Evolutionary conservation across 2,797 vertebrate genomes (phyloP).

Genomic region (Moxostoma hubbsi): DNA sequence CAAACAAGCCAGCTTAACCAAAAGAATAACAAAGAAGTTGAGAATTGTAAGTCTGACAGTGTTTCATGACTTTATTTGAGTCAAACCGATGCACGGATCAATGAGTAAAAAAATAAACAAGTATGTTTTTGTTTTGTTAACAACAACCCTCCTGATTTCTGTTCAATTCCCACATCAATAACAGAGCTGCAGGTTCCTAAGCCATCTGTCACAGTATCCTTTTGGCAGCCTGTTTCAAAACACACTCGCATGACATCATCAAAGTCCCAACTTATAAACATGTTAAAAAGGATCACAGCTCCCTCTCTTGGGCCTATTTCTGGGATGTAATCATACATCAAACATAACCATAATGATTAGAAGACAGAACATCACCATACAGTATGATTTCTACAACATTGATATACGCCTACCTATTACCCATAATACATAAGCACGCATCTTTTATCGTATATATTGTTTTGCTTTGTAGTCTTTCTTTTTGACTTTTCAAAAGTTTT

Average conservation of each 20-base stretch:
- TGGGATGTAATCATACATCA: constrained; percentile 5
- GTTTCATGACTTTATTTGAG: background rate
- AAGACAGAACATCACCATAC: background rate
- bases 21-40: too few relatives aligned
- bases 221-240: constrained; percentile 22
- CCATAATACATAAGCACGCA: too few relatives aligned
- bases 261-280: background rate
- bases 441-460: too few relatives aligned
- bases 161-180: constrained; percentile 2
- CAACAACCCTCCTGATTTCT: background rate
- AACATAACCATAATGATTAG: constrained; percentile 9
- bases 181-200: constrained; percentile 6
- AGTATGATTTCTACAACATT: too few relatives aligned
- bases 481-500: too few relatives aligned
- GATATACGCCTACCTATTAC: too few relatives aligned
- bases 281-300: constrained; percentile 5
- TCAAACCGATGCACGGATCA: background rate
- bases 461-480: too few relatives aligned
- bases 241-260: constrained; percentile 11
- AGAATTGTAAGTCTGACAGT: too few relatives aligned
- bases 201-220: constrained; percentile 18
- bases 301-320: background rate
- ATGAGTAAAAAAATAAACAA: background rate
- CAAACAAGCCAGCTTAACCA: too few relatives aligned
- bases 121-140: constrained; percentile 1